Evolutionary conservation across 2,797 vertebrate genomes (phyloP).

Genomic region (Parauchenoglanis ngamensis): DNA sequence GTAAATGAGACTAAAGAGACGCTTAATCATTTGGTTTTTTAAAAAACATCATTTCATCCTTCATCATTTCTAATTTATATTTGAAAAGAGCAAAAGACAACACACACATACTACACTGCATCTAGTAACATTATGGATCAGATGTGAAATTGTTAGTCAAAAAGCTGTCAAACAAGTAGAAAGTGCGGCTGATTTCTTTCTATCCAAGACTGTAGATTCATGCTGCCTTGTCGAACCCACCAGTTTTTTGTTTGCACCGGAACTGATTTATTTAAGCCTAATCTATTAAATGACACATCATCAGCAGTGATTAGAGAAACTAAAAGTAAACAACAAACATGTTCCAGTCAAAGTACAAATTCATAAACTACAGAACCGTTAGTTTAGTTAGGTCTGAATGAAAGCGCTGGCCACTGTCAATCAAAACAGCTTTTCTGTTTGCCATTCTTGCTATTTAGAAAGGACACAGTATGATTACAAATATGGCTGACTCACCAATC

Average conservation of each 20-base stretch:
- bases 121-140: neutral
- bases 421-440: neutral
- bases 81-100: neutral
- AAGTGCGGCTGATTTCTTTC: neutral
- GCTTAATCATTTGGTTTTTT: neutral
- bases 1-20: constrained; percentile 9
- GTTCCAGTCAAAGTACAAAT: neutral
- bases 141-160: neutral
- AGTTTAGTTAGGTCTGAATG: neutral
- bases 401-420: neutral
- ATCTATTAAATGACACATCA: neutral
- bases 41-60: too few species aligned
- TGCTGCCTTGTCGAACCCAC: neutral
- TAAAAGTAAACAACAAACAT: neutral
- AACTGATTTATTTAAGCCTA: neutral
- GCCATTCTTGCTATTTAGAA: neutral
- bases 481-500: neutral
- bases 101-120: neutral
- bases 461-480: neutral
- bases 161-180: neutral
- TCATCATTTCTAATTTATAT: neutral
- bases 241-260: neutral
- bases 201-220: neutral
- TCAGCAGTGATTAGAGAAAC: neutral
- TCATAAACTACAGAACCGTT: neutral